Evolutionary conservation across 2,888 invertebrate genomes (phyloP).

Genomic region (Drosophila lacicola): DNA sequence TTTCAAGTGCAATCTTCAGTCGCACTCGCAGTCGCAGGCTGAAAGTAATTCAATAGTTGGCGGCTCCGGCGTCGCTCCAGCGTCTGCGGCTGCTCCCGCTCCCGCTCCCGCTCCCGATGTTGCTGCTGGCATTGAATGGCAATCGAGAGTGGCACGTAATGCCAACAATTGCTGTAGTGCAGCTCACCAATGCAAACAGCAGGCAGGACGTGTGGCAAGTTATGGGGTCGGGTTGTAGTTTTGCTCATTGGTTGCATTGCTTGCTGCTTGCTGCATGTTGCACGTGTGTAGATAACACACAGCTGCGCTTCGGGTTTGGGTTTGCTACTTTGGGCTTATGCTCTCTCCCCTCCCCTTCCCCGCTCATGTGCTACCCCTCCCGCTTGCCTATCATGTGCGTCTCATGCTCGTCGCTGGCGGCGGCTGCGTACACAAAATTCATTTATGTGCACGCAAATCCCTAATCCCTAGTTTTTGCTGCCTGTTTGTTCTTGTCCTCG

Average conservation of each 20-base stretch:
- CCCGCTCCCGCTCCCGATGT: conserved; percentile 12
- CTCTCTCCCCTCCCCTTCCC: background rate
- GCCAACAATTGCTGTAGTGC: conserved; percentile 79
- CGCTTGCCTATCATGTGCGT: conserved; percentile 25
- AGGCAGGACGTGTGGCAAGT: conserved; percentile 22
- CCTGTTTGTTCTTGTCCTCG: conserved; percentile 63
- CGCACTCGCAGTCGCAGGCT: conserved; percentile 61
- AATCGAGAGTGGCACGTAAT: conserved; percentile 83
- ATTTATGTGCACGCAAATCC: conserved; percentile 80
- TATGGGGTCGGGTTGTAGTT: conserved; percentile 8
- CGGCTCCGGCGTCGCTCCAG: conserved; percentile 44
- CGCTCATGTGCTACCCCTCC: conserved; percentile 9
- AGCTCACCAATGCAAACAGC: conserved; percentile 72
- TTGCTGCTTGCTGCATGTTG: conserved; percentile 76
- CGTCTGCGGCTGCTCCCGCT: conserved; percentile 9
- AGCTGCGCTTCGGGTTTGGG: conserved; percentile 1
- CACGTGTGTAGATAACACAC: conserved; percentile 74
- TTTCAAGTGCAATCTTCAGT: conserved; percentile 81
- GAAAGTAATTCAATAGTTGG: conserved; percentile 80
- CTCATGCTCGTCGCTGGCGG: conserved; percentile 14
- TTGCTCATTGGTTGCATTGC: conserved; percentile 66
- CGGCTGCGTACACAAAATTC: conserved; percentile 77
- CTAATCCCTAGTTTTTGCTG: conserved; percentile 79
- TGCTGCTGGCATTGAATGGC: conserved; percentile 72
- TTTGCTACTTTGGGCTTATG: conserved; percentile 25